Evolutionary conservation across 1,140 invertebrate genomes (phyloP).

Genomic region (Drusus annulatus): DNA sequence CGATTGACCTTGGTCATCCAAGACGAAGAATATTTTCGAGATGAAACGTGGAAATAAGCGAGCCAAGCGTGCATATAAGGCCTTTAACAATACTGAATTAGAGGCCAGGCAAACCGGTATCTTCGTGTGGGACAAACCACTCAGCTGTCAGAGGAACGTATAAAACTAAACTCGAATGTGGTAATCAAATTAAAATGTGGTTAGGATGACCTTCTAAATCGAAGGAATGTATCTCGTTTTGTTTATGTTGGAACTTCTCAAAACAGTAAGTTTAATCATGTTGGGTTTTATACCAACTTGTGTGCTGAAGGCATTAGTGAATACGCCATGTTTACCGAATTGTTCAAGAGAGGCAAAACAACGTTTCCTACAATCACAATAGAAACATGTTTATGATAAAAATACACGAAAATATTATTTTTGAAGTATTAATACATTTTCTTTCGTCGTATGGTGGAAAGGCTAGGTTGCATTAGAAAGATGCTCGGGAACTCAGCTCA

Average conservation of each 20-base stretch:
- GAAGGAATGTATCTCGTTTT: neutral
- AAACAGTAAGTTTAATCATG: neutral
- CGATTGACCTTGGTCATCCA: neutral
- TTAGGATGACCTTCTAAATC: neutral
- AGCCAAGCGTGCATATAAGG: neutral
- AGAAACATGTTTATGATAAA: no score
- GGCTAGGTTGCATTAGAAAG: no score
- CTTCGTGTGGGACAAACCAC: neutral
- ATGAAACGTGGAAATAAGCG: neutral
- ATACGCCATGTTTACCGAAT: no score
- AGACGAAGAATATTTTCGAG: neutral
- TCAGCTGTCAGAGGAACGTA: neutral
- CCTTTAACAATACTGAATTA: conserved; percentile 3
- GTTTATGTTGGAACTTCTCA: neutral
- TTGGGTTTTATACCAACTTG: no score
- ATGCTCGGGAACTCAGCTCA: no score
- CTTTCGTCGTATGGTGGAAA: no score
- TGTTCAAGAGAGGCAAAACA: no score
- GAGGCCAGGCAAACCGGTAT: conserved; percentile 1
- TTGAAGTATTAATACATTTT: no score
- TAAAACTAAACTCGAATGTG: neutral
- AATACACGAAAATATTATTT: no score
- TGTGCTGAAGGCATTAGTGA: no score
- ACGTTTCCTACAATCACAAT: neutral
- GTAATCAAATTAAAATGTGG: neutral